phyloP scores from a whole-genome alignment of 2,113 vertebrate genomes.

The Microcebus jonahi region DNA sequence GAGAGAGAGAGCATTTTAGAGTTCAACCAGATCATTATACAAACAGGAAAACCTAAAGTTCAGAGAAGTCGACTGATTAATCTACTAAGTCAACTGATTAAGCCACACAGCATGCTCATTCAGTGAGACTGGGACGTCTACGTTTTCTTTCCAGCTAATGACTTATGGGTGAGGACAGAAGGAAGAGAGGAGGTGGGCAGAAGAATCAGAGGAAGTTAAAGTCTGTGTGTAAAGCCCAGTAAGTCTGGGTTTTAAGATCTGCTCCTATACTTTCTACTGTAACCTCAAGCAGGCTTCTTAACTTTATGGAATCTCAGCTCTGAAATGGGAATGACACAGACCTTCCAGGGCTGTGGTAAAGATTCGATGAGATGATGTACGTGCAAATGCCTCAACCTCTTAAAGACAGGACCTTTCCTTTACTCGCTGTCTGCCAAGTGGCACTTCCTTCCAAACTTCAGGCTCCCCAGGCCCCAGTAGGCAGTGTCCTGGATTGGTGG shows the following conservation, averaged over 20 bases:
- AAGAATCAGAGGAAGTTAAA: background rate
- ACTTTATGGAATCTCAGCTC: background rate
- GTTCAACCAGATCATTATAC: background rate
- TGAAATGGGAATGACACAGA: conserved; percentile 19
- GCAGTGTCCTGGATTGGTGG: background rate
- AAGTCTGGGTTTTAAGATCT: background rate
- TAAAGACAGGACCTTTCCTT: background rate
- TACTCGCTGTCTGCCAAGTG: background rate
- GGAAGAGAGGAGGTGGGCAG: background rate
- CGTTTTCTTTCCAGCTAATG: conserved; percentile 1
- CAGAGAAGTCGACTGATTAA: conserved; percentile 3
- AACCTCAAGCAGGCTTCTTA: background rate
- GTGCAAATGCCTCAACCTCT: background rate
- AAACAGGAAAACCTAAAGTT: background rate
- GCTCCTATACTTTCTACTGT: background rate
- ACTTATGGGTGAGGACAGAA: background rate
- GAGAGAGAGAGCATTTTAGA: background rate
- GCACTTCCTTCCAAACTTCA: background rate
- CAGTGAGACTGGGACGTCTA: background rate
- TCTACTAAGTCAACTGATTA: background rate
- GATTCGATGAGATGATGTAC: background rate
- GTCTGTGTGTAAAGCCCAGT: background rate
- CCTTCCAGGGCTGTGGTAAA: background rate
- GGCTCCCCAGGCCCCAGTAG: background rate
- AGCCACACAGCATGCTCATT: background rate